phyloP scores from a whole-genome alignment of 2,797 vertebrate genomes.

The Phalloptychus januarius region DNA sequence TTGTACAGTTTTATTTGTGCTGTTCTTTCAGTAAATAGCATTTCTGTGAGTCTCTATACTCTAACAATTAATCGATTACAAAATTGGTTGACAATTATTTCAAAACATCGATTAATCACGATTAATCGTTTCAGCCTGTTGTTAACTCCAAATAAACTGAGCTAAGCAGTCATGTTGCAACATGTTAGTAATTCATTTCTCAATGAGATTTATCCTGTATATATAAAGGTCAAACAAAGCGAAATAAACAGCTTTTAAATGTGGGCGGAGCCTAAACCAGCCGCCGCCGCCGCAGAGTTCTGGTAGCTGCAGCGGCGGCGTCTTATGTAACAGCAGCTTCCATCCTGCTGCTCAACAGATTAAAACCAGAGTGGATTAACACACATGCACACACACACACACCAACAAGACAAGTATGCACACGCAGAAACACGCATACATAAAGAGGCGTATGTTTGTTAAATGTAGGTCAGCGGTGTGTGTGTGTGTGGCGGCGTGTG shows the following conservation, averaged over 20 bases:
- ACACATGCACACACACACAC: constrained; percentile 4
- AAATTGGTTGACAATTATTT: no score
- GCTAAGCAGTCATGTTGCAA: not conserved
- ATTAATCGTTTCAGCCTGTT: no score
- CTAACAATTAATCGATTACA: no score
- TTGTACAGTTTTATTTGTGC: no score
- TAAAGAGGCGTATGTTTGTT: constrained; percentile 47
- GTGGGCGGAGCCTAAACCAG: not conserved
- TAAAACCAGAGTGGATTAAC: constrained; percentile 79
- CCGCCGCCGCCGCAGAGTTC: not conserved
- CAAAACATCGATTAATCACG: no score
- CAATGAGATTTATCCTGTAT: not conserved
- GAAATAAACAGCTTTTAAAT: not conserved
- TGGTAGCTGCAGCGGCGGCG: constrained; percentile 23
- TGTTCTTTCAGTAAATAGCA: no score
- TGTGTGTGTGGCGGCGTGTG: constrained; percentile 14
- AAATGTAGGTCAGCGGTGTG: constrained; percentile 53
- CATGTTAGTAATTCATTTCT: not conserved
- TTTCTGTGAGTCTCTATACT: no score
- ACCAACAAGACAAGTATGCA: constrained; percentile 20
- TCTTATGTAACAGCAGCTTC: constrained; percentile 74
- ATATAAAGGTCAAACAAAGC: not conserved
- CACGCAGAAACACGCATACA: constrained; percentile 5
- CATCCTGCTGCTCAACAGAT: constrained; percentile 76
- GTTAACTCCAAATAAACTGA: not conserved